A percentile compares a stretch with the other conserved stretches of the same genome.
phyloP scores from a whole-genome alignment of 2,113 vertebrate species.

The Podocnemis expansa region DNA sequence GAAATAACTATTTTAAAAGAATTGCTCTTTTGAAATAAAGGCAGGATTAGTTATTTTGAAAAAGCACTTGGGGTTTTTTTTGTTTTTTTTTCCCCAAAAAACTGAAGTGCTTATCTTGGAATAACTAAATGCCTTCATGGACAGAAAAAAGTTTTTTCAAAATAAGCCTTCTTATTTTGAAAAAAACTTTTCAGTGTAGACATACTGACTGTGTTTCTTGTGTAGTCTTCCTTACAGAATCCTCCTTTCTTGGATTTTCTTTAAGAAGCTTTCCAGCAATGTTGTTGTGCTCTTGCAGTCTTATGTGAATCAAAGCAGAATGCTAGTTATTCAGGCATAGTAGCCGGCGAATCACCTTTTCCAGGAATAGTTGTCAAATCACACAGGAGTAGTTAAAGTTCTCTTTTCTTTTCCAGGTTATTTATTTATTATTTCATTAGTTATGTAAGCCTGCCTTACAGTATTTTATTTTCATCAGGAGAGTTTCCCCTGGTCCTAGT shows the following conservation, averaged over 20 bases:
- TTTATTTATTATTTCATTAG: not conserved
- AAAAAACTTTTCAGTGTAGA: too few relatives aligned
- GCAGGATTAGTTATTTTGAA: too few relatives aligned
- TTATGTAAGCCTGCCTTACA: too few relatives aligned
- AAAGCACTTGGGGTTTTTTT: too few relatives aligned
- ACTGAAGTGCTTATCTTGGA: too few relatives aligned
- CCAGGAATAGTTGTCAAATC: not conserved
- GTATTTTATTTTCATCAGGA: not conserved
- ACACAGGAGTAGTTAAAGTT: not conserved
- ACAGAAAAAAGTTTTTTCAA: too few relatives aligned
- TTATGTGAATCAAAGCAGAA: constrained; percentile 25
- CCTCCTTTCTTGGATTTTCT: constrained; percentile 23
- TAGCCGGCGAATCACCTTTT: not conserved
- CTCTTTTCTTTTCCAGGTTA: constrained; percentile 17
- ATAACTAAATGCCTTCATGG: too few relatives aligned
- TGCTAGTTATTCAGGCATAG: not conserved
- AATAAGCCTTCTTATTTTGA: too few relatives aligned
- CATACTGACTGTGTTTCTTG: too few relatives aligned
- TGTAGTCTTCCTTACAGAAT: constrained; percentile 20
- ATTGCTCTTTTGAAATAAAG: too few relatives aligned
- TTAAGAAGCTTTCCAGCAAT: constrained; percentile 16
- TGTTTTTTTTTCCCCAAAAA: too few relatives aligned
- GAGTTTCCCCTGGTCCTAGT: not conserved
- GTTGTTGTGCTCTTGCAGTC: constrained; percentile 24
- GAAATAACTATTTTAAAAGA: too few relatives aligned